A percentile compares a stretch with the other conserved stretches of the same genome.
phyloP scores from a whole-genome alignment of 2,113 vertebrate species.

The Pseudopipra pipra region DNA sequence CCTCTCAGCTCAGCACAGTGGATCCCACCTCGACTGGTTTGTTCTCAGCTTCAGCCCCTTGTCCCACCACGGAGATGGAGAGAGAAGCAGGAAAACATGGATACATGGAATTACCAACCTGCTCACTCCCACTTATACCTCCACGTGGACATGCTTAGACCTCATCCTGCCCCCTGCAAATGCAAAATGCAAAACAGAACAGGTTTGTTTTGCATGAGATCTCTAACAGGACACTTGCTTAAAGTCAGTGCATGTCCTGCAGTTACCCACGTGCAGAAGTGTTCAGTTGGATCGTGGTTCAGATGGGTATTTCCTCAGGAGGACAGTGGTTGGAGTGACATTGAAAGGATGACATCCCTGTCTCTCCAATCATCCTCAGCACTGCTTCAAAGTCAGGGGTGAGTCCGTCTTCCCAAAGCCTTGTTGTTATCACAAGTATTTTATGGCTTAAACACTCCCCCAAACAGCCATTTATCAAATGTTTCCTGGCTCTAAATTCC shows the following conservation, averaged over 20 bases:
- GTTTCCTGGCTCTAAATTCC: slow-evolving; percentile 30
- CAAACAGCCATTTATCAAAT: slow-evolving; percentile 56
- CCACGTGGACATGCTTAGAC: neutral
- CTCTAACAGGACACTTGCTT: neutral
- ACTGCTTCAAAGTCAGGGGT: neutral
- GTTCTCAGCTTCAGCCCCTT: neutral
- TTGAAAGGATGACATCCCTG: neutral
- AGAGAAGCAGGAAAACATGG: neutral
- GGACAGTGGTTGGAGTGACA: neutral
- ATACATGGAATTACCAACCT: neutral
- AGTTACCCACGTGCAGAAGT: neutral
- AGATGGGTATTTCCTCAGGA: neutral
- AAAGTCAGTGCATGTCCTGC: neutral
- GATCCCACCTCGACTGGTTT: neutral
- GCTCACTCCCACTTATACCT: neutral
- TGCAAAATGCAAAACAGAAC: neutral
- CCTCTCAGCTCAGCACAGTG: neutral
- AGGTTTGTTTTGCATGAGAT: neutral
- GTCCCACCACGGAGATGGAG: neutral
- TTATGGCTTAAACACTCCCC: slow-evolving; percentile 37
- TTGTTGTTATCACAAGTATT: slow-evolving; percentile 16
- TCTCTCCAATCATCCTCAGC: neutral
- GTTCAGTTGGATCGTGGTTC: neutral
- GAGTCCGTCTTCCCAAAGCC: neutral
- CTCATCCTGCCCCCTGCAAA: neutral